Percentiles rank a stretch among this genome's conserved stretches.
Conservation (phyloP, 2,797 vertebrate genomes). For the Protosalanx chinensis region DNA sequence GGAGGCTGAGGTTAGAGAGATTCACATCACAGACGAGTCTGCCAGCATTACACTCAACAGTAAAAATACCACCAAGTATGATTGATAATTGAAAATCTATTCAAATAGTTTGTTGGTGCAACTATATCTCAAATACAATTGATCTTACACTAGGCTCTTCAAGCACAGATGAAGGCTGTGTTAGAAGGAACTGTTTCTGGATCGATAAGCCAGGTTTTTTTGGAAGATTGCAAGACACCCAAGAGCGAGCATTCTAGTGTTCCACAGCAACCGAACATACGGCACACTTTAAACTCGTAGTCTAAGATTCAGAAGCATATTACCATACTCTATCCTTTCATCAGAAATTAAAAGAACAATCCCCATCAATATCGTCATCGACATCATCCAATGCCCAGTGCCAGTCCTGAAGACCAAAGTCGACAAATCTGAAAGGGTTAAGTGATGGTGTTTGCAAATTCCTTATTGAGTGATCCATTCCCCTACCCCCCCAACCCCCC, state of each 20-base stretch:
- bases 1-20: constrained; percentile 60
- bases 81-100: too few relatives aligned
- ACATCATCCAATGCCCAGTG: constrained; percentile 95
- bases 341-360: constrained; percentile 93
- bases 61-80: neutral
- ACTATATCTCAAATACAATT: too few relatives aligned
- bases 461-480: neutral
- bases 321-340: constrained; percentile 65
- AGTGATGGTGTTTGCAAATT: constrained; percentile 31
- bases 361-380: constrained; percentile 84
- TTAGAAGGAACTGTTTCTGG: too few relatives aligned
- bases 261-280: constrained; percentile 7
- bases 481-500: too few relatives aligned
- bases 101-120: too few relatives aligned
- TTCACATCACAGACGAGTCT: constrained; percentile 17
- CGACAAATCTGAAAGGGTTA: constrained; percentile 90
- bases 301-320: constrained; percentile 55
- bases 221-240: neutral
- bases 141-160: too few relatives aligned
- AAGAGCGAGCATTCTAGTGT: neutral
- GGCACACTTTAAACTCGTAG: constrained; percentile 40
- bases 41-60: neutral
- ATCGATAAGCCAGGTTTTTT: neutral
- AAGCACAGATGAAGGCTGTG: too few relatives aligned
- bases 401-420: constrained; percentile 92